Evolutionary conservation across 2,888 invertebrate species (phyloP), one percentile per base, ranked within the genome.

Genomic region (Hirtodrosophila histrioides): DNA sequence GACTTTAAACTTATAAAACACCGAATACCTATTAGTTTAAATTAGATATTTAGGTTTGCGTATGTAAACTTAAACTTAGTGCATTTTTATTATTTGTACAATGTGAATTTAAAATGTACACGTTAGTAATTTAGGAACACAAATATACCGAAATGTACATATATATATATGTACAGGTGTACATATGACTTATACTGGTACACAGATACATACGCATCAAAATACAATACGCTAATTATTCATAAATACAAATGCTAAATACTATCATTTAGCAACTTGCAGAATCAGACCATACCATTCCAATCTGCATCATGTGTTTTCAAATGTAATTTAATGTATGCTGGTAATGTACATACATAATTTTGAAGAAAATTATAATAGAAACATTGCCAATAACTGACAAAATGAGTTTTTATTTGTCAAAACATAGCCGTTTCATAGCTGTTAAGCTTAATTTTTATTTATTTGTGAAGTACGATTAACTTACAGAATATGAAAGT

Each of bases 61-160:
- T 58, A 71, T 69, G 67, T 69, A 69, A 57, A 65, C 46, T 56
- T 63, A 65, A 57, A 65, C 46, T 56, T 63, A 65, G 9, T 40
- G 76, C 87, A 90, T 89, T 89, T 89, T 78, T 89, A 89, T 88
- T 85, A 90, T 88, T 90, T 90, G 82, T 90, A 88, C 81, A 78
- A 87, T 79, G 63, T 66, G 68, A 79, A 69, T 56, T 75, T 66
- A 41, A 51, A 49, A 68, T 55, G 61, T 51, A 62, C 69, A 72
- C 35, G 53, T 40, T 55, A 65, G 48, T 68, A 60, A 62, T 63
- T 75, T 55, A 55, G 63, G 56, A 35, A 69, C 41, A 61, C 54
- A 72, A 56, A 56, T 75, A 75, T 65, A 69, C 69, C 74, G 51
- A 74, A 60, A 72, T 75, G 75, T 79, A 75, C 51, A 77, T 74